phyloP scores from a whole-genome alignment of 2,888 invertebrate species.

The Bimastos eiseni region DNA sequence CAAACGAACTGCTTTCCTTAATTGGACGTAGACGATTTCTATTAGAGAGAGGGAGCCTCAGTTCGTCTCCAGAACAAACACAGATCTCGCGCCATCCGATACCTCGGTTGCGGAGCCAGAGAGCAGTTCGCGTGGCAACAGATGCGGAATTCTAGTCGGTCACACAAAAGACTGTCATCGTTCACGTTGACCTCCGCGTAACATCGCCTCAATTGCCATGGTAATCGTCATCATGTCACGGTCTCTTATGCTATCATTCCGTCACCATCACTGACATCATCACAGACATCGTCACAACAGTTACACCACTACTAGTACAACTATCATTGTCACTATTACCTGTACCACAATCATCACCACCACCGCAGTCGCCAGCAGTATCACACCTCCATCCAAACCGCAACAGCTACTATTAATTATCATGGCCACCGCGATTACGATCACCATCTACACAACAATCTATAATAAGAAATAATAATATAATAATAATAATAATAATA shows the following conservation, averaged over 20 bases:
- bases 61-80: slow-evolving; percentile 1
- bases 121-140: neutral
- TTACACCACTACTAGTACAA: too few relatives aligned
- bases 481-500: too few relatives aligned
- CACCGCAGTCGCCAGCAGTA: neutral
- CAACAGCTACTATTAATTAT: too few relatives aligned
- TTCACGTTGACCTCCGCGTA: neutral
- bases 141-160: neutral
- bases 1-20: neutral
- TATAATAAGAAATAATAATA: too few relatives aligned
- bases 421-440: too few relatives aligned
- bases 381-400: too few relatives aligned
- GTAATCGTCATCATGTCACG: too few relatives aligned
- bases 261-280: neutral
- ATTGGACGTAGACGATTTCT: neutral
- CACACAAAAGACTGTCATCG: neutral
- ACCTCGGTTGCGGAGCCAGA: neutral
- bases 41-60: neutral
- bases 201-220: neutral
- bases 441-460: too few relatives aligned
- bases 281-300: too few relatives aligned
- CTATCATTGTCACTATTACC: neutral
- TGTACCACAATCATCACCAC: neutral
- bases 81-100: neutral
- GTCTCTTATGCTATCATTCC: neutral